phyloP scores from a whole-genome alignment of 2,113 vertebrate species.

The Protomyctophum bolini region DNA sequence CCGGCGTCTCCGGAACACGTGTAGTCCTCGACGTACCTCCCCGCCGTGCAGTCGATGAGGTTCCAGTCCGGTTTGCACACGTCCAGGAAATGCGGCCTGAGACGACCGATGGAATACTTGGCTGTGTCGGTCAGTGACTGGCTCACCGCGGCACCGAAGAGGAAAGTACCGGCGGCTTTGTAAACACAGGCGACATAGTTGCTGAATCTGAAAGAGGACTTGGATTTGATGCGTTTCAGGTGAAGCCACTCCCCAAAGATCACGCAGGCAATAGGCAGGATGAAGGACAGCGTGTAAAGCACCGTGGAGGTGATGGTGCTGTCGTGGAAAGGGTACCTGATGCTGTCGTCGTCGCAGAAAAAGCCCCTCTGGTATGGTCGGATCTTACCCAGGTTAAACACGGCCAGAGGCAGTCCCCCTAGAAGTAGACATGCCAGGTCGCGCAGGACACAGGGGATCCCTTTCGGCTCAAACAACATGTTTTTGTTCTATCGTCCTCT shows the following conservation, averaged over 20 bases:
- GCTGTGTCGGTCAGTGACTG: slow-evolving; percentile 97
- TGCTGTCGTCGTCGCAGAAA: slow-evolving; percentile 92
- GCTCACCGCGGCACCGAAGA: slow-evolving; percentile 95
- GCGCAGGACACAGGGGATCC: too few relatives aligned
- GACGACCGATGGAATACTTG: slow-evolving; percentile 94
- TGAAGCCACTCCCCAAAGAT: slow-evolving; percentile 89
- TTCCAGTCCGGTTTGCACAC: slow-evolving; percentile 88
- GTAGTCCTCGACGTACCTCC: slow-evolving; percentile 86
- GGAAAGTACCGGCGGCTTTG: slow-evolving; percentile 91
- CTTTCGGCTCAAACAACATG: too few relatives aligned
- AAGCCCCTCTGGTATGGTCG: slow-evolving; percentile 90
- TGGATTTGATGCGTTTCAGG: slow-evolving; percentile 87
- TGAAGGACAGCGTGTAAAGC: too few relatives aligned
- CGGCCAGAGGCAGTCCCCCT: slow-evolving; percentile 88
- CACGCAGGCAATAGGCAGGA: slow-evolving; percentile 80
- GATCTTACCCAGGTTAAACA: slow-evolving; percentile 91
- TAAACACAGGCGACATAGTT: slow-evolving; percentile 89
- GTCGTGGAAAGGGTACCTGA: slow-evolving; percentile 88
- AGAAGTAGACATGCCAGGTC: slow-evolving; percentile 23
- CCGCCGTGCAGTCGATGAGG: slow-evolving; percentile 84
- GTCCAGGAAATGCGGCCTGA: slow-evolving; percentile 93
- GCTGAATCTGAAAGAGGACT: slow-evolving; percentile 86
- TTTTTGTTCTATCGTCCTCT: too few relatives aligned
- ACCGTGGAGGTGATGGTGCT: slow-evolving; percentile 84
- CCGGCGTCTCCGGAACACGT: slow-evolving; percentile 81